phyloP scores from a whole-genome alignment of 2,113 vertebrate species.

The Ptyas mucosa region DNA sequence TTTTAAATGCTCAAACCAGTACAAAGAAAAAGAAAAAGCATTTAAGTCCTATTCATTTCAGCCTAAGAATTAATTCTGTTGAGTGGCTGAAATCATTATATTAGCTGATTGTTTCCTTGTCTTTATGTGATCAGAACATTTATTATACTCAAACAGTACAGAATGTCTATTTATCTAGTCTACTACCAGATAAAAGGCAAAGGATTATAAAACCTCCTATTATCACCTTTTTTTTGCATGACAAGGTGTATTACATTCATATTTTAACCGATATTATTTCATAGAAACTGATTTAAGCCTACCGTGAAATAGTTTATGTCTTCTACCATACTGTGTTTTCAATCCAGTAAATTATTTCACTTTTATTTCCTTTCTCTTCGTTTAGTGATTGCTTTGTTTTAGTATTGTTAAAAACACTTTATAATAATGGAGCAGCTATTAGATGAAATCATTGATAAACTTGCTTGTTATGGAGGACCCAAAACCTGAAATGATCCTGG shows the following conservation, averaged over 20 bases:
- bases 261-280: conserved; percentile 19
- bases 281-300: conserved; percentile 55
- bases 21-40: neutral
- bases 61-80: neutral
- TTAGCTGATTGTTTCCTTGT: neutral
- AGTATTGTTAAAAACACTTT: neutral
- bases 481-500: conserved; percentile 75
- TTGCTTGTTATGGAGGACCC: conserved; percentile 60
- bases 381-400: neutral
- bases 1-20: neutral
- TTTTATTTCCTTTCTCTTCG: conserved; percentile 14
- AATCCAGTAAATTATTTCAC: neutral
- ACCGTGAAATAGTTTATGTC: conserved; percentile 51
- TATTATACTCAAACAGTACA: conserved; percentile 1
- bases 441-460: conserved; percentile 59
- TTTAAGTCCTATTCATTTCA: neutral
- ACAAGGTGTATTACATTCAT: conserved; percentile 15
- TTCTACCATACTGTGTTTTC: conserved; percentile 6
- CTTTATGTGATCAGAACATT: neutral
- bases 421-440: conserved; percentile 64
- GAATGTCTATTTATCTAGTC: conserved; percentile 20
- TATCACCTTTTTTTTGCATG: neutral
- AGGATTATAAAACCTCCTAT: conserved; percentile 21
- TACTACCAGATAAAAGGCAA: conserved; percentile 22
- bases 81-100: neutral